phyloP scores from a whole-genome alignment of 2,113 vertebrate species.

The Salvelinus sp. region DNA sequence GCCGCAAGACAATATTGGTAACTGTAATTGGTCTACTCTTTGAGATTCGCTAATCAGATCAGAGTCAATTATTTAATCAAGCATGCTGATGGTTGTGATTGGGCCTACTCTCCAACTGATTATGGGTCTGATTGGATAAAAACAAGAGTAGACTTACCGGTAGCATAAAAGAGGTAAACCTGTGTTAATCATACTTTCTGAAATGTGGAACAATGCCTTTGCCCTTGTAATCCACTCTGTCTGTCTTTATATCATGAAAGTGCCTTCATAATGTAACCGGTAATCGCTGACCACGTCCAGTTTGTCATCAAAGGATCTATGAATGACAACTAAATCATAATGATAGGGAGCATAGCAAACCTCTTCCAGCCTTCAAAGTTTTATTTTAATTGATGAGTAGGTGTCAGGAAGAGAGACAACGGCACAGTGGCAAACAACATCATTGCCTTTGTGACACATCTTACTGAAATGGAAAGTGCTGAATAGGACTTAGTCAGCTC shows the following conservation, averaged over 20 bases:
- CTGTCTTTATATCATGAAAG: too few relatives aligned
- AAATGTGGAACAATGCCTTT: slow-evolving; percentile 23
- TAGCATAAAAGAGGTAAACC: slow-evolving; percentile 21
- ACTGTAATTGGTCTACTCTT: slow-evolving; percentile 45
- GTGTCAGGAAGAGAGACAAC: slow-evolving; percentile 11
- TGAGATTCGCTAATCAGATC: slow-evolving; percentile 67
- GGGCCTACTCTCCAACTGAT: slow-evolving; percentile 62
- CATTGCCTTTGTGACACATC: not conserved
- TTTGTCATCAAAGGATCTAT: too few relatives aligned
- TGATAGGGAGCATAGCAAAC: too few relatives aligned
- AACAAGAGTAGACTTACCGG: slow-evolving; percentile 13
- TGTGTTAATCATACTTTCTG: slow-evolving; percentile 3
- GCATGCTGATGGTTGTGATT: slow-evolving; percentile 65
- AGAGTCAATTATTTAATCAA: slow-evolving; percentile 43
- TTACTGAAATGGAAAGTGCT: not conserved
- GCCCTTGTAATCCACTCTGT: not conserved
- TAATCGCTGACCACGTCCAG: too few relatives aligned
- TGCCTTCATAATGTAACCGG: too few relatives aligned
- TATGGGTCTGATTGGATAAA: slow-evolving; percentile 57
- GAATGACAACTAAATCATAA: too few relatives aligned
- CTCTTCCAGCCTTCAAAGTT: not conserved
- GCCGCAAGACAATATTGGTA: slow-evolving; percentile 55
- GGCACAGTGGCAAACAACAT: not conserved
- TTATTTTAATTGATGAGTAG: slow-evolving; percentile 22
- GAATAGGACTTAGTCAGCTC: not conserved